Evolutionary conservation across 2,113 vertebrate genomes (phyloP).

Genomic region (Chaetodon trifascialis): DNA sequence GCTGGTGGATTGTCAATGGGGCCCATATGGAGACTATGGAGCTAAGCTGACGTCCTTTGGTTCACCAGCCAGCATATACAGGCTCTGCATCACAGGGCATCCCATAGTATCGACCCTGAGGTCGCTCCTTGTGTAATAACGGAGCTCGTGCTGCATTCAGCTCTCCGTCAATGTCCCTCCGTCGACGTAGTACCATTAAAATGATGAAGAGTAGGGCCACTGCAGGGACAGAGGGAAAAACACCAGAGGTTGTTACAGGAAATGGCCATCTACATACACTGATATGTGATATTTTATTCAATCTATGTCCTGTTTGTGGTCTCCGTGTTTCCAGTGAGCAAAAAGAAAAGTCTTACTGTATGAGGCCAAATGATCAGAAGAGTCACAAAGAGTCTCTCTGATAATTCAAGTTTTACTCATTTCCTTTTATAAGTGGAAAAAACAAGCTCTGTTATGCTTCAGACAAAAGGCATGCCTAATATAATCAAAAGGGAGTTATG

Average conservation of each 20-base stretch:
- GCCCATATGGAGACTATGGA: neutral
- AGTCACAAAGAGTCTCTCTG: neutral
- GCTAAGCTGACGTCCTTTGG: neutral
- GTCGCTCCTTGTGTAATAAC: slow-evolving; percentile 80
- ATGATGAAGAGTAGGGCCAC: slow-evolving; percentile 84
- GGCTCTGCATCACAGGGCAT: slow-evolving; percentile 86
- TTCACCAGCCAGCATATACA: slow-evolving; percentile 91
- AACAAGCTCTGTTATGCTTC: neutral
- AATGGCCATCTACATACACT: neutral
- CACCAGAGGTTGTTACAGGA: neutral
- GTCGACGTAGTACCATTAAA: slow-evolving; percentile 81
- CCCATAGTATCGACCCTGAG: slow-evolving; percentile 79
- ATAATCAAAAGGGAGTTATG: neutral
- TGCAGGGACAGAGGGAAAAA: slow-evolving; percentile 60
- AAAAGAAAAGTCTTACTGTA: neutral
- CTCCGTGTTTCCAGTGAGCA: slow-evolving; percentile 1
- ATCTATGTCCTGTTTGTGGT: slow-evolving; percentile 28
- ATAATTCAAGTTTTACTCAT: neutral
- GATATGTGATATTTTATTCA: slow-evolving; percentile 20
- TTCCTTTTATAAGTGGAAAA: neutral
- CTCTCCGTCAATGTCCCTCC: slow-evolving; percentile 73
- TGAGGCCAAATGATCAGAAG: neutral
- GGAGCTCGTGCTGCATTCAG: slow-evolving; percentile 79
- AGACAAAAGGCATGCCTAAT: neutral
- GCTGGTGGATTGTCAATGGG: slow-evolving; percentile 26